A percentile compares a stretch with the other conserved stretches of the same genome.
Evolutionary conservation across 2,888 invertebrate species (phyloP).

Genomic region (Smittia sp.): DNA sequence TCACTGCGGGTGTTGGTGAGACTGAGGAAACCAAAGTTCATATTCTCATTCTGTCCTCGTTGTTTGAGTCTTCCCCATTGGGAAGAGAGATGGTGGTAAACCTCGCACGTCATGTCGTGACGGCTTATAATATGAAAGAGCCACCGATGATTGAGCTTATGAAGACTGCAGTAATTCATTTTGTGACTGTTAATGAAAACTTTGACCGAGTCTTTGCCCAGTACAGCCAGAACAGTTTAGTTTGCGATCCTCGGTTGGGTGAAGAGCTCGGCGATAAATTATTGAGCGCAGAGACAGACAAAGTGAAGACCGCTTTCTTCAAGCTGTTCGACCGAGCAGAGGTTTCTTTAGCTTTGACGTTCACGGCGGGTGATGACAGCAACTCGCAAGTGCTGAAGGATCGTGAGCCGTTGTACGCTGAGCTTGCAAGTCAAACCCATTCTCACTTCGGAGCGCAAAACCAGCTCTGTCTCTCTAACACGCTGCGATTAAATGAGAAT

Average conservation of each 20-base stretch:
- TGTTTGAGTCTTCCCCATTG: conserved; percentile 76
- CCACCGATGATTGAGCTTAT: conserved; percentile 64
- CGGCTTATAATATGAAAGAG: conserved; percentile 68
- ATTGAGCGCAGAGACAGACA: conserved; percentile 52
- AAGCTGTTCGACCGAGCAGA: conserved; percentile 63
- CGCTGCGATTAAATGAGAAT: conserved; percentile 29
- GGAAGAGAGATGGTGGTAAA: conserved; percentile 81
- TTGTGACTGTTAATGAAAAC: conserved; percentile 62
- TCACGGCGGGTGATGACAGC: conserved; percentile 64
- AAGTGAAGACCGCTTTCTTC: conserved; percentile 56
- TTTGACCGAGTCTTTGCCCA: conserved; percentile 47
- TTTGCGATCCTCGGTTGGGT: conserved; percentile 50
- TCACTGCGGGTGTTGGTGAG: conserved; percentile 65
- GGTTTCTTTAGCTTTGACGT: conserved; percentile 70
- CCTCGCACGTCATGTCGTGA: conserved; percentile 75
- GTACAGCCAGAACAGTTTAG: conserved; percentile 49
- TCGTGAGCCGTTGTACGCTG: conserved; percentile 31
- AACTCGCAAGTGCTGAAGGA: conserved; percentile 20
- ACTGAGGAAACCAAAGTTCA: conserved; percentile 81
- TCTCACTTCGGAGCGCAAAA: conserved; percentile 45
- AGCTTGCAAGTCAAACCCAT: conserved; percentile 45
- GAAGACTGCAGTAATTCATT: conserved; percentile 70
- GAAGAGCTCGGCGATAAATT: conserved; percentile 67
- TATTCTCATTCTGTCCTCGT: conserved; percentile 77
- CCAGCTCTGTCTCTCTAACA: conserved; percentile 18